phyloP scores from a whole-genome alignment of 2,797 vertebrate genomes.

The Leuciscus waleckii region DNA sequence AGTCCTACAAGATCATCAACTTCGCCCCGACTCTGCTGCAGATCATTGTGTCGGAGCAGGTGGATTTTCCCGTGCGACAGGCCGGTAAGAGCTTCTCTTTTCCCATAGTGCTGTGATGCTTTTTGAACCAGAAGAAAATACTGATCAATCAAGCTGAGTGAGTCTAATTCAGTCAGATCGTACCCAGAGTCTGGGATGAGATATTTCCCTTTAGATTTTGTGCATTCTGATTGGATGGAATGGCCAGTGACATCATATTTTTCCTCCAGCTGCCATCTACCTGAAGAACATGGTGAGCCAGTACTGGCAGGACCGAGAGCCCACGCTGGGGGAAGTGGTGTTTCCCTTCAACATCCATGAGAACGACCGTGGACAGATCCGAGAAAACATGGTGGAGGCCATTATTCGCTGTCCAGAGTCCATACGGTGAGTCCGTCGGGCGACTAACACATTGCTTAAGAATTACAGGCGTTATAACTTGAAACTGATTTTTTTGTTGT shows the following conservation, averaged over 20 bases:
- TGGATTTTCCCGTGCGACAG: conserved; percentile 97
- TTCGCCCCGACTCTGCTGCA: conserved; percentile 97
- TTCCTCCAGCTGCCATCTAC: conserved; percentile 90
- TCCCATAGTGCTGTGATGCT: background rate
- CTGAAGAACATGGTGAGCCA: conserved; percentile 99
- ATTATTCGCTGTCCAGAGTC: conserved; percentile 95
- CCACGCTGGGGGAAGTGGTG: conserved; percentile 85
- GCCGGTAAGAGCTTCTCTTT: conserved; percentile 82
- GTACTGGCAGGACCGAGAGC: conserved; percentile 97
- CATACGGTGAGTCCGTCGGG: conserved; percentile 81
- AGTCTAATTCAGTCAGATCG: background rate
- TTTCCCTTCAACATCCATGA: conserved; percentile 99
- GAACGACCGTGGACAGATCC: conserved; percentile 95
- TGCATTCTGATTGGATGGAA: background rate
- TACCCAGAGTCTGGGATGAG: background rate
- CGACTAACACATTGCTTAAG: background rate
- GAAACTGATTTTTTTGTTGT: background rate
- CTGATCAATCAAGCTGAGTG: background rate
- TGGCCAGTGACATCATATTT: background rate
- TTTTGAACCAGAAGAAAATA: background rate
- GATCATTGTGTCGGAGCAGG: conserved; percentile 96
- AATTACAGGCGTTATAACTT: background rate
- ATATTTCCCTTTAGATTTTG: background rate
- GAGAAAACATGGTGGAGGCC: conserved; percentile 95
- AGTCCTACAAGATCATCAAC: conserved; percentile 99